phyloP scores from a whole-genome alignment of 2,888 invertebrate species.

The Hirudinaria manillensis region DNA sequence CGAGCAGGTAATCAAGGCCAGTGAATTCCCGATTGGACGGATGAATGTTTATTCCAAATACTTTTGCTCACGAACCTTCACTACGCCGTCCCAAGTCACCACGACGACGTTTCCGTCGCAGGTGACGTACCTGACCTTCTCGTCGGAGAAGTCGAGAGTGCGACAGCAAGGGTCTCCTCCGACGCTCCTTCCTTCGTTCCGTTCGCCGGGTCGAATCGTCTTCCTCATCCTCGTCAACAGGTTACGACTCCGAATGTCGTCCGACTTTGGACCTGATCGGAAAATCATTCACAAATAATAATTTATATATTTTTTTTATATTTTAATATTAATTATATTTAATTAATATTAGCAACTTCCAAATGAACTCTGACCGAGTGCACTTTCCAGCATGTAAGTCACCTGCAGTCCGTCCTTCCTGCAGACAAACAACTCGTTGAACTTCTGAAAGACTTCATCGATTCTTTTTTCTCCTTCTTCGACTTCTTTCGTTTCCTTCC shows the following conservation, averaged over 20 bases:
- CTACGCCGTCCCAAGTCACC: conserved; percentile 50
- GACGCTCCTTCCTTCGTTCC: conserved; percentile 46
- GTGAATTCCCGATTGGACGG: not conserved
- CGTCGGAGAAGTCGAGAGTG: conserved; percentile 36
- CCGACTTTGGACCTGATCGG: not conserved
- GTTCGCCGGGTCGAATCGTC: conserved; percentile 48
- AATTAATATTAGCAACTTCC: not conserved
- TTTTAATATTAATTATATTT: not conserved
- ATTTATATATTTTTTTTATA: not conserved
- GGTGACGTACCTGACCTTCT: conserved; percentile 48
- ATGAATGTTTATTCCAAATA: not conserved
- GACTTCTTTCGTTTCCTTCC: not conserved
- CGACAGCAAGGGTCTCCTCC: conserved; percentile 32
- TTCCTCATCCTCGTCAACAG: conserved; percentile 50
- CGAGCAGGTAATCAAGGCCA: not conserved
- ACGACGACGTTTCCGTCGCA: conserved; percentile 52
- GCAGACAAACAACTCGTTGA: conserved; percentile 50
- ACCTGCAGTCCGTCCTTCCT: conserved; percentile 51
- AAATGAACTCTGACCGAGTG: conserved; percentile 43
- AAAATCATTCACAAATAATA: not conserved
- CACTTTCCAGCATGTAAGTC: conserved; percentile 47
- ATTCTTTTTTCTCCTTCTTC: not conserved
- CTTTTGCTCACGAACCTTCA: conserved; percentile 43
- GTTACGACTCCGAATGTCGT: conserved; percentile 41
- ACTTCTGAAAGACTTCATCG: conserved; percentile 35